Conservation (phyloP, 2,113 vertebrate genomes). For the Macquaria australasica region DNA sequence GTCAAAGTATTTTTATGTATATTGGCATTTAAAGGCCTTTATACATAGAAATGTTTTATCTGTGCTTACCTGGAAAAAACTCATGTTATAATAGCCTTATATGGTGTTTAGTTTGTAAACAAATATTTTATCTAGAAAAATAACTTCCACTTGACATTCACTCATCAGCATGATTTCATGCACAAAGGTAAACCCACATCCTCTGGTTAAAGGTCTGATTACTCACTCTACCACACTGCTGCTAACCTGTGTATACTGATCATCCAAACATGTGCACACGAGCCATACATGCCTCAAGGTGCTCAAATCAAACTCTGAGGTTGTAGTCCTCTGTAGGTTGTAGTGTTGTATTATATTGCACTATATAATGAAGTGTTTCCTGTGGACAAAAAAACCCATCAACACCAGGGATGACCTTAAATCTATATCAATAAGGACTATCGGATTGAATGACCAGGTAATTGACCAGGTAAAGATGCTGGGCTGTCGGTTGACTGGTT, state of each 20-base stretch:
- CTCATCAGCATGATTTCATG: too few species aligned
- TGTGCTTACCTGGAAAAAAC: not conserved
- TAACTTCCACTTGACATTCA: not conserved
- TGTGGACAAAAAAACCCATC: not conserved
- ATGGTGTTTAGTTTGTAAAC: not conserved
- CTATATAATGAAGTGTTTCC: not conserved
- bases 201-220: constrained; percentile 19
- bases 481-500: too few species aligned
- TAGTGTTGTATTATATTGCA: not conserved
- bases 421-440: not conserved
- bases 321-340: not conserved
- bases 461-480: too few species aligned
- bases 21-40: not conserved
- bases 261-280: not conserved
- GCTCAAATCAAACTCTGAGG: not conserved
- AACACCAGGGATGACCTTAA: not conserved
- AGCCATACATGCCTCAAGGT: not conserved
- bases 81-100: too few species aligned
- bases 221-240: not conserved
- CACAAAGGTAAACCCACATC: constrained; percentile 33
- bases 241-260: not conserved
- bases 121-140: not conserved
- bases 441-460: not conserved
- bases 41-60: not conserved
- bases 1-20: not conserved